Evolutionary conservation across 2,888 invertebrate species (phyloP).

Genomic region (Julus scanicus): DNA sequence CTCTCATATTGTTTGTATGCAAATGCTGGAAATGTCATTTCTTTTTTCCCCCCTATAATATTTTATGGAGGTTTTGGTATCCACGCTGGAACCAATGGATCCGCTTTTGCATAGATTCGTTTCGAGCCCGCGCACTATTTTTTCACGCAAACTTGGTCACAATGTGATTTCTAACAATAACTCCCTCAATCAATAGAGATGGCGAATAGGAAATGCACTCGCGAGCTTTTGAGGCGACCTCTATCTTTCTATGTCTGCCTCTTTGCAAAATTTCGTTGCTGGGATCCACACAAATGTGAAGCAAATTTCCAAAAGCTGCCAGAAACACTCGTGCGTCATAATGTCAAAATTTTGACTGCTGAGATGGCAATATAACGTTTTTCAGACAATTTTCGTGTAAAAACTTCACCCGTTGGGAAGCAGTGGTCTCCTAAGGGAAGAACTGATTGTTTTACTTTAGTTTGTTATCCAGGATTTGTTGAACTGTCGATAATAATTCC

Average conservation of each 20-base stretch:
- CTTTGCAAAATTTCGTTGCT: neutral
- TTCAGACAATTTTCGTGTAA: too few species aligned
- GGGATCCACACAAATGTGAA: neutral
- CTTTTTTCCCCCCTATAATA: constrained; percentile 34
- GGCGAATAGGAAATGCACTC: constrained; percentile 13
- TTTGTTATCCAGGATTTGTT: too few species aligned
- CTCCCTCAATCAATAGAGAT: neutral
- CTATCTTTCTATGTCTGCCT: neutral
- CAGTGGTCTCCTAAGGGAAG: too few species aligned
- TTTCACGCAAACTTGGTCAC: constrained; percentile 42
- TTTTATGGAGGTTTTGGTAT: constrained; percentile 29
- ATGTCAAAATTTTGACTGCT: neutral
- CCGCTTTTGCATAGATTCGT: constrained; percentile 42
- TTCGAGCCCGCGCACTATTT: constrained; percentile 1
- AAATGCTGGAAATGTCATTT: constrained; percentile 39
- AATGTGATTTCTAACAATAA: constrained; percentile 35
- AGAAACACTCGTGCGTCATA: neutral
- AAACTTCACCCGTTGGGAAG: too few species aligned
- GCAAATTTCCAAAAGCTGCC: neutral
- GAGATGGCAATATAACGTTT: neutral
- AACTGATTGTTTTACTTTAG: too few species aligned
- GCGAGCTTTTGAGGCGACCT: neutral
- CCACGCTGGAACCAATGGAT: constrained; percentile 39
- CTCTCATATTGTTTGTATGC: constrained; percentile 39
- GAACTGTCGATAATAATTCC: too few species aligned